Evolutionary conservation across 2,888 invertebrate genomes (phyloP), one percentile per base, ranked within the genome.

Genomic region (Reticulitermes lucifugus): DNA sequence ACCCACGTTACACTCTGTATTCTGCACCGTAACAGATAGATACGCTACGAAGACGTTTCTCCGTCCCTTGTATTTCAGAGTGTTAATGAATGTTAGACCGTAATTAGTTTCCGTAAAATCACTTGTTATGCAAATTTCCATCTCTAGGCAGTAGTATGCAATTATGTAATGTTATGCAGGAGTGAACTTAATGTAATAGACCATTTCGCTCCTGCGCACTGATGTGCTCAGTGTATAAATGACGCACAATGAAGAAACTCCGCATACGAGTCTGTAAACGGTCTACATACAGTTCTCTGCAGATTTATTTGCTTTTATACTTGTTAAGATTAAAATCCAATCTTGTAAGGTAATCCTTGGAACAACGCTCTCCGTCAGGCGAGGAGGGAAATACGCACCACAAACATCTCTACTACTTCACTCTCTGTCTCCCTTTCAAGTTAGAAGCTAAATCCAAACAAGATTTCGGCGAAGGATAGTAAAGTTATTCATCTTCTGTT

Each of bases 261-360:
- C 6, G 21, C 60, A 25, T 25, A 65, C 65, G 65, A 65, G n/a
- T 65, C 65, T 65, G n/a, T 65, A 65, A 5, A 25, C 65, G 25
- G 9, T 65, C n/a, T 65, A 77, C 77, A 75, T 75, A 75, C 35
- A 75, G 21, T 75, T 75, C 22, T 22, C 41, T 75, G 41, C 41
- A 77, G 77, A 77, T 77, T 77, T 77, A 77, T 77, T 77, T 77
- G 77, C 77, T 46, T 51, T 77, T 77, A 41, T 77, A n/a, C 77
- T 77, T 46, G 22, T 77, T n/a, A 43, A 77, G 77, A 77, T 77
- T 77, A 77, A 77, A 77, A 77, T 77, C 77, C 77, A 77, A 77
- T 77, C 51, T 77, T 46, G 77, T 35, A n/a, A 77, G 73, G 77
- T 77, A 77, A 77, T 77, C 77, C 77, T 77, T 51, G 41, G 77